Evolutionary conservation across 2,888 invertebrate species (phyloP), one percentile per base, ranked within the genome.

Genomic region (Cactoblastis cactorum): DNA sequence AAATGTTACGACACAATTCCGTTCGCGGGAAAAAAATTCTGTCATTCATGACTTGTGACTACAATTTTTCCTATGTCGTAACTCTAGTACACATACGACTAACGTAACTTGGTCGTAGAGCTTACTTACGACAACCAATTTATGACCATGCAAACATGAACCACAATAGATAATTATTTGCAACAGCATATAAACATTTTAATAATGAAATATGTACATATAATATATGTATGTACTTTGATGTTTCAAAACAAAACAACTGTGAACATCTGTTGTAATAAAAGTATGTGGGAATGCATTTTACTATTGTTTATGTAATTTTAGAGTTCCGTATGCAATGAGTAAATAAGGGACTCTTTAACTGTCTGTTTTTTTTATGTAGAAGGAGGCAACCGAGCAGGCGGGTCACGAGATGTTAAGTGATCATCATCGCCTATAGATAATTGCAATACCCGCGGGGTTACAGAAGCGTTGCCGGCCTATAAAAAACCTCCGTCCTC

Each of bases 101-200:
- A 6, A 14, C 17, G 38, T 19, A 38, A 18, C 12, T 6, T 41
- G 14, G 14, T n/a, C 11, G 38, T 5, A 12, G 8, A 43, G 17
- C 15, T 28, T n/a, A 12, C 28, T 8, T 2, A 28, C 28, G 43
- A 28, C 15, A 43, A 28, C 28, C 11, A n/a, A 17, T 17, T 43
- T 32, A 28, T 15, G 24, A 24, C n/a, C 14, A 28, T 17, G 43
- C 17, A 22, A 22, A 43, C 24, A 28, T 14, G 28, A 39, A 22
- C 22, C 24, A 43, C 43, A 43, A 43, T 43, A 11, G 43, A n/a
- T 28, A 14, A 43, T 43, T 43, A 28, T 22, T 4, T 28, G 28
- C 28, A 2, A 28, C 1, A 28, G 28, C 1, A 28, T 28, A 8
- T 28, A 4, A 28, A 28, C 28, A 28, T 28, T 28, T 28, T 6